Conservation (phyloP, 2,113 vertebrate genomes). For the Psittacula cyanocephala region DNA sequence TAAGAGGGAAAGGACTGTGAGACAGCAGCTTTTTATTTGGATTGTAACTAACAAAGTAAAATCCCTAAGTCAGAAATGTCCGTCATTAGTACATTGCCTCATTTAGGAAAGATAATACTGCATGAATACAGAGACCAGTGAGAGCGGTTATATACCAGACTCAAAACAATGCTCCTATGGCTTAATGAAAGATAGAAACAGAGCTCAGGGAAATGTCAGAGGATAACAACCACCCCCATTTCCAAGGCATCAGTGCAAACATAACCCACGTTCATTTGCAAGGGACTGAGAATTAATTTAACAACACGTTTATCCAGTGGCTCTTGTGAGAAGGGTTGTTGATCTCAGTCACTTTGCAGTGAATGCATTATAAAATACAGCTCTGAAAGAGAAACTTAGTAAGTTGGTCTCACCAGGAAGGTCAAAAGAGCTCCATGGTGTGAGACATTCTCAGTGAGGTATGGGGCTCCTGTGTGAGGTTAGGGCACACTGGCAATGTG, state of each 20-base stretch:
- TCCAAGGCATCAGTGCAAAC: background rate
- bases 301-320: background rate
- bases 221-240: background rate
- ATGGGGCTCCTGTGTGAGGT: rapidly evolving
- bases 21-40: background rate
- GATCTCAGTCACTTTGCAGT: background rate
- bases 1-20: background rate
- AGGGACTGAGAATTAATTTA: background rate
- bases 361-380: background rate
- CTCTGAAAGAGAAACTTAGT: background rate
- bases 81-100: background rate
- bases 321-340: background rate
- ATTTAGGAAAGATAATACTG: background rate
- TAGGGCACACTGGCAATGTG: background rate
- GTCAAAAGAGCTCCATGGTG: background rate
- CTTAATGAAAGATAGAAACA: background rate
- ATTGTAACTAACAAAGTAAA: background rate
- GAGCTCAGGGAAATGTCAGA: background rate
- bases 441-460: background rate
- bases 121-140: background rate
- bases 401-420: background rate
- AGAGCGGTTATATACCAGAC: background rate
- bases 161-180: background rate
- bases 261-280: background rate
- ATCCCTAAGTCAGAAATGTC: background rate